These are phyloP conservation scores for Dicaeum eximium DNA, from an alignment of 2,113 vertebrate genomes.

Conservation along the genomic window DNA sequence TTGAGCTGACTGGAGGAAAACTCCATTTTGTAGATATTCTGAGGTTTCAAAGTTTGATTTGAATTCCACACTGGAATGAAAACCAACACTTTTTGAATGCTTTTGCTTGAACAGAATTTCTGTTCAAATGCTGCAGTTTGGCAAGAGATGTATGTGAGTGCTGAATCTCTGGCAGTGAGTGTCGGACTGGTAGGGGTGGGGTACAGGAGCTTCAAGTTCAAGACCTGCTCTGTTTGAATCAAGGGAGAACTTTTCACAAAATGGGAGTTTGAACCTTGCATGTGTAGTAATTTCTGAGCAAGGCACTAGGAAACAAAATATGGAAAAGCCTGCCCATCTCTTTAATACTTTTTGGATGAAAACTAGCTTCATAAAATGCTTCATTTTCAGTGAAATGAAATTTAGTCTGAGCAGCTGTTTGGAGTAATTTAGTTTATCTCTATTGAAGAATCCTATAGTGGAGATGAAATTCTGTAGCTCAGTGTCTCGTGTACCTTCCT, in stretches of 20 bases:
- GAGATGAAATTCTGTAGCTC: background rate
- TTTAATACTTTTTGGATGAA: background rate
- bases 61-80: constrained; percentile 23
- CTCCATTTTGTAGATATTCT: background rate
- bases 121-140: constrained; percentile 26
- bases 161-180: background rate
- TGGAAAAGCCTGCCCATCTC: background rate
- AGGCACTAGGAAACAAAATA: background rate
- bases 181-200: background rate
- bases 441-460: background rate
- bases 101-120: constrained; percentile 25
- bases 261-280: background rate
- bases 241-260: background rate
- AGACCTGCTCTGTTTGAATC: background rate
- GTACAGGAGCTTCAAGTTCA: background rate
- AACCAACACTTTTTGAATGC: constrained; percentile 2
- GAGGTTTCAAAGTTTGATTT: constrained; percentile 50
- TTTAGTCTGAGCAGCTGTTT: background rate
- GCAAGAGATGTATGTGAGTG: background rate
- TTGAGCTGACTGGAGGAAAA: background rate
- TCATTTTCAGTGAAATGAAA: background rate
- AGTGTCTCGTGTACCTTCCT: background rate
- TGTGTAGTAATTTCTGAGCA: background rate
- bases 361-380: background rate
- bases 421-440: background rate